Conservation (phyloP, 2,888 invertebrate species). For the Heliconius sara region DNA sequence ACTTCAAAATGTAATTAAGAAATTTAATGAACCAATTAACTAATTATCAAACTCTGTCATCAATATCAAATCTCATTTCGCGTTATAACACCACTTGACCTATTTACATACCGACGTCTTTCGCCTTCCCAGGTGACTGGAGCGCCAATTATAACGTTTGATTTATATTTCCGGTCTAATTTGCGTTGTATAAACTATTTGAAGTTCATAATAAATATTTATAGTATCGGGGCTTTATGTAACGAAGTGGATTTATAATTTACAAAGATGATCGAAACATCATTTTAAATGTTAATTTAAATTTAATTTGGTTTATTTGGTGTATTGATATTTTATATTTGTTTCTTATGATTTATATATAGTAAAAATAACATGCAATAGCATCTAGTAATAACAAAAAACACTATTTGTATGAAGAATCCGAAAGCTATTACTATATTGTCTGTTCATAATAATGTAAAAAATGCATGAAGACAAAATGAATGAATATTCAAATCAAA, state of each 20-base stretch:
- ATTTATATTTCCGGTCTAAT: conserved; percentile 40
- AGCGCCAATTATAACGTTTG: conserved; percentile 33
- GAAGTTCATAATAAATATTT: conserved; percentile 29
- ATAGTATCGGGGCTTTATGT: conserved; percentile 12
- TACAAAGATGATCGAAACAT: background rate
- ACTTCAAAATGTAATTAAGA: background rate
- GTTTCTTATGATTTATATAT: background rate
- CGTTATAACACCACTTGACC: conserved; percentile 25
- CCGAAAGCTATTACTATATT: too few species aligned
- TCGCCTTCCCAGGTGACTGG: conserved; percentile 33
- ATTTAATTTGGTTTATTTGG: background rate
- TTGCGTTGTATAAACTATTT: conserved; percentile 32
- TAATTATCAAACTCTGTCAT: background rate
- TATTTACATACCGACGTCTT: conserved; percentile 34
- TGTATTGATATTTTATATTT: background rate
- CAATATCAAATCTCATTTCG: background rate
- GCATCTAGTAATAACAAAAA: too few species aligned
- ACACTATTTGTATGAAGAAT: too few species aligned
- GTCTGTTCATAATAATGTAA: too few species aligned
- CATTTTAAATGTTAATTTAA: background rate
- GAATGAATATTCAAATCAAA: too few species aligned
- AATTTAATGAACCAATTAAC: conserved; percentile 9
- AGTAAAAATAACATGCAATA: too few species aligned
- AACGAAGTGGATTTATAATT: conserved; percentile 8
- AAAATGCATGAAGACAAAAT: too few species aligned